Evolutionary conservation across 2,113 vertebrate genomes (phyloP).

Genomic region (Nipponia nippon): DNA sequence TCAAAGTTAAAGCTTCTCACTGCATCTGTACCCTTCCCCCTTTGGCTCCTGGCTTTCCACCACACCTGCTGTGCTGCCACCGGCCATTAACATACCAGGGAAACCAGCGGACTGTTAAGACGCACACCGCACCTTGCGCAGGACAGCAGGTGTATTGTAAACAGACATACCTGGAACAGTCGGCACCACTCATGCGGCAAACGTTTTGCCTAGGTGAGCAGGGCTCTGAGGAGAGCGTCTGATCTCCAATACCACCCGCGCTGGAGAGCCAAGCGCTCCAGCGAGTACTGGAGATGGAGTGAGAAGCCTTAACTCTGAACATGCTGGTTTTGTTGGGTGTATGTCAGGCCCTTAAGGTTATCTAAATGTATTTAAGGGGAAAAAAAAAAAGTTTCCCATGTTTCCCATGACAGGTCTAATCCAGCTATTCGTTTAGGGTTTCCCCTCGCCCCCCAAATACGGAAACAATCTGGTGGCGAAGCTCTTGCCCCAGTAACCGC

Average conservation of each 20-base stretch:
- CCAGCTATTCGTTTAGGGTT: neutral
- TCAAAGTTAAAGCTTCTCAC: constrained; percentile 27
- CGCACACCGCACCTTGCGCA: neutral
- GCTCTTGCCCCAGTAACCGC: neutral
- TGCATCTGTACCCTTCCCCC: neutral
- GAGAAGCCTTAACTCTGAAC: constrained; percentile 38
- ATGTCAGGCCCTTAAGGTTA: constrained; percentile 38
- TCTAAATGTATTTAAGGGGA: neutral
- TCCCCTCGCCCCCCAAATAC: neutral
- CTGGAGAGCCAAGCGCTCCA: neutral
- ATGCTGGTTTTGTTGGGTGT: neutral
- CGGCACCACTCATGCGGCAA: neutral
- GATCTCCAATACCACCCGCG: neutral
- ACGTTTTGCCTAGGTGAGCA: neutral
- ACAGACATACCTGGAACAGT: neutral
- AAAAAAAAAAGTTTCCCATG: neutral
- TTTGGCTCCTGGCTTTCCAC: neutral
- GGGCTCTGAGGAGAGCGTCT: neutral
- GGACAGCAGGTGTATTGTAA: neutral
- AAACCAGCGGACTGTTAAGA: neutral
- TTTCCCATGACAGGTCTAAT: neutral
- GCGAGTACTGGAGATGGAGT: neutral
- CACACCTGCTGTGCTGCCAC: neutral
- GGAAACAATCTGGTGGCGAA: neutral
- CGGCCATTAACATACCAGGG: neutral